phyloP scores from a whole-genome alignment of 2,113 vertebrate species.

The Megalops atlanticus region DNA sequence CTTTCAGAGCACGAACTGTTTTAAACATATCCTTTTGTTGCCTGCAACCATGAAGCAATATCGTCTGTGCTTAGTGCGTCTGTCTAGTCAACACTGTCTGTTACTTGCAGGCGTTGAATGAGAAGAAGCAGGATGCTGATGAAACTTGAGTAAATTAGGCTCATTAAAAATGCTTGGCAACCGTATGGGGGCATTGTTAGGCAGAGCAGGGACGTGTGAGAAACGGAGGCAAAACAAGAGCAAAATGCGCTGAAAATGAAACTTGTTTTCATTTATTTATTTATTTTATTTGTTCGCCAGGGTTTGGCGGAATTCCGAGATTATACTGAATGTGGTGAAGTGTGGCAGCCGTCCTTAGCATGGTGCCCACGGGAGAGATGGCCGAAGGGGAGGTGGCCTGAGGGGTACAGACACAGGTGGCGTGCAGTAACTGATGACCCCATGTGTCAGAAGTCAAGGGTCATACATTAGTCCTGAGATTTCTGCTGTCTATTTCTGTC shows the following conservation, averaged over 20 bases:
- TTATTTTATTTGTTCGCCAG: neutral
- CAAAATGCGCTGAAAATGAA: neutral
- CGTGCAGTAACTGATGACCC: neutral
- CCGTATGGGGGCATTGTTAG: neutral
- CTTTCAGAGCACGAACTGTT: too few species aligned
- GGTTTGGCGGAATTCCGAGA: neutral
- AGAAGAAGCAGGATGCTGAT: neutral
- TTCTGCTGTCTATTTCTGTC: too few species aligned
- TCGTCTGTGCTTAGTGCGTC: neutral
- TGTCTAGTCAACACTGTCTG: neutral
- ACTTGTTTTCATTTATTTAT: neutral
- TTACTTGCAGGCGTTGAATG: neutral
- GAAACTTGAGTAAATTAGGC: conserved; percentile 1
- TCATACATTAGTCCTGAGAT: too few species aligned
- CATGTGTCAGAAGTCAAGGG: too few species aligned
- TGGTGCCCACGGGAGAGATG: neutral
- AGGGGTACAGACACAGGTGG: too few species aligned
- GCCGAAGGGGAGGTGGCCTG: neutral
- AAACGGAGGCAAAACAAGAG: neutral
- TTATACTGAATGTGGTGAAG: neutral
- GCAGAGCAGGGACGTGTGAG: neutral
- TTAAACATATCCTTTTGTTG: too few species aligned
- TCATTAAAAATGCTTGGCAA: neutral
- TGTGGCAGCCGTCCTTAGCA: neutral
- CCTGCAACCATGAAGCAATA: neutral